A percentile compares a stretch with the other conserved stretches of the same genome.
Evolutionary conservation across 2,888 invertebrate genomes (phyloP).

Genomic region (Euplexia lucipara): DNA sequence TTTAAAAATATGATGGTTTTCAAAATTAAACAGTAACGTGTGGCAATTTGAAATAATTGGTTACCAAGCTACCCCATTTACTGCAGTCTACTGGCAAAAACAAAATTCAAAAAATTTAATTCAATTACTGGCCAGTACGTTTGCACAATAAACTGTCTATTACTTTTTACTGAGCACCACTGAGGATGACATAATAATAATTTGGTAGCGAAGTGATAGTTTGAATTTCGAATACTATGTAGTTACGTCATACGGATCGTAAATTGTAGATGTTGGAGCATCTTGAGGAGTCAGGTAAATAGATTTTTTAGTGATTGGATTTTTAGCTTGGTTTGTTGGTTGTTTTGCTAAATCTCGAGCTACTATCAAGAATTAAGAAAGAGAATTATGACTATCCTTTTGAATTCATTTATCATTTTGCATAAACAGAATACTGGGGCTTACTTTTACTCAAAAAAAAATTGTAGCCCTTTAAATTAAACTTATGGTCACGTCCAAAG

Average conservation of each 20-base stretch:
- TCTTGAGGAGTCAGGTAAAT: slow-evolving; percentile 1
- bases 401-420: too few relatives aligned
- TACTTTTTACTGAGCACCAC: slow-evolving; percentile 47
- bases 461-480: not conserved
- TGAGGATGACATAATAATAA: slow-evolving; percentile 52
- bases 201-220: slow-evolving; percentile 48
- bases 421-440: too few relatives aligned
- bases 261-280: slow-evolving; percentile 4
- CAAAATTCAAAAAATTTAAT: slow-evolving; percentile 5
- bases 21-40: not conserved
- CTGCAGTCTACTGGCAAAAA: not conserved
- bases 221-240: slow-evolving; percentile 36
- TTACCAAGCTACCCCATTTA: not conserved
- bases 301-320: slow-evolving; percentile 18
- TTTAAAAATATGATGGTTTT: not conserved
- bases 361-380: too few relatives aligned
- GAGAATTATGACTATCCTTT: too few relatives aligned
- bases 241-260: slow-evolving; percentile 38
- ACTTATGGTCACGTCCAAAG: slow-evolving; percentile 12
- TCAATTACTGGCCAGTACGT: slow-evolving; percentile 43
- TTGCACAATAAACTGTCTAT: slow-evolving; percentile 48
- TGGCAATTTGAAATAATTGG: not conserved
- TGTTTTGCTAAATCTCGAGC: not conserved
- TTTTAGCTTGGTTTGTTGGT: not conserved
- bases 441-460: not conserved